A percentile compares a stretch with the other conserved stretches of the same genome.
These are phyloP conservation scores for Drosophila parabipectinata DNA, from an alignment of 1,140 invertebrate genomes.

Conservation along the genomic window DNA sequence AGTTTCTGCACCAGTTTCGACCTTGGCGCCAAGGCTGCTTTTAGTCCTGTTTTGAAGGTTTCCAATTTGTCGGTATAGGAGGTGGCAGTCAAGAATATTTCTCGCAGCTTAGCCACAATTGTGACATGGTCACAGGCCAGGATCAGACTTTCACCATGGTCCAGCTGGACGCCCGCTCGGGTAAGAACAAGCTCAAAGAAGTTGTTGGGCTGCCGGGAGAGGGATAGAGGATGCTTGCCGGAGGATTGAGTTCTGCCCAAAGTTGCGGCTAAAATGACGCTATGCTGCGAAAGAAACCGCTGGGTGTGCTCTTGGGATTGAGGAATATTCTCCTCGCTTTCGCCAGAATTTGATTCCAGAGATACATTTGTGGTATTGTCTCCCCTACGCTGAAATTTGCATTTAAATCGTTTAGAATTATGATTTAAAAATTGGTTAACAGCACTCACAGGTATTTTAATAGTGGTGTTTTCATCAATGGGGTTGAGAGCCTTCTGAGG, in stretches of 20 bases:
- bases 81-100: constrained; percentile 59
- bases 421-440: background rate
- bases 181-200: constrained; percentile 77
- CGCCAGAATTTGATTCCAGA: constrained; percentile 19
- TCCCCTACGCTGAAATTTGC: constrained; percentile 26
- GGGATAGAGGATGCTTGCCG: constrained; percentile 14
- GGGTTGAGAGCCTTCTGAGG: constrained; percentile 44
- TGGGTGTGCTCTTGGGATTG: constrained; percentile 79
- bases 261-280: constrained; percentile 64
- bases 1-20: constrained; percentile 79
- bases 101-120: constrained; percentile 71
- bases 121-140: constrained; percentile 76
- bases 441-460: constrained; percentile 64
- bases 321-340: constrained; percentile 77
- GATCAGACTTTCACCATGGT: constrained; percentile 67
- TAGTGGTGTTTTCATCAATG: constrained; percentile 74
- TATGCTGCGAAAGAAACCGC: constrained; percentile 79
- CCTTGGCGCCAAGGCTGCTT: constrained; percentile 70
- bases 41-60: constrained; percentile 82
- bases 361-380: constrained; percentile 41
- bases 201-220: constrained; percentile 73
- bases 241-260: constrained; percentile 73
- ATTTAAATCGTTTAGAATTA: background rate
- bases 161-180: constrained; percentile 70
- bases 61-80: constrained; percentile 74